A percentile compares a stretch with the other conserved stretches of the same genome.
These are phyloP conservation scores for Solenopsis invicta DNA, from an alignment of 1,140 invertebrate species.

Conservation along the genomic window DNA sequence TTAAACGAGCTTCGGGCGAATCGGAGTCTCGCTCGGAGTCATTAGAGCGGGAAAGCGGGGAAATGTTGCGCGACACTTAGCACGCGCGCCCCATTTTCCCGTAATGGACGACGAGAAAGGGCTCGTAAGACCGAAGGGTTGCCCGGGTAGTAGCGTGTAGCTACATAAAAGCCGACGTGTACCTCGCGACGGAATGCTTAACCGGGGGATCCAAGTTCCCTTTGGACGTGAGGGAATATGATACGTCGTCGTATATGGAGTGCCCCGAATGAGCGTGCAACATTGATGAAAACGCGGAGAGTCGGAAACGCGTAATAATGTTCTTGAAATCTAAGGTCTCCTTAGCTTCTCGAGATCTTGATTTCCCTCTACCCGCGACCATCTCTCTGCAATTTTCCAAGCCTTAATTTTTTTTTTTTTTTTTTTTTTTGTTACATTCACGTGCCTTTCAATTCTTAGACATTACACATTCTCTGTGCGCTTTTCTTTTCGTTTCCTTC, in stretches of 20 bases:
- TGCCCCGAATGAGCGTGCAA: constrained; percentile 17
- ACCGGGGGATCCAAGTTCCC: constrained; percentile 49
- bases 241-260: constrained; percentile 22
- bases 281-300: constrained; percentile 39
- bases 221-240: constrained; percentile 56
- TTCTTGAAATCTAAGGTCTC: constrained; percentile 16
- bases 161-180: constrained; percentile 65
- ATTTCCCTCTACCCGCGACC: not conserved
- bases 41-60: constrained; percentile 59
- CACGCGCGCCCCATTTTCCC: constrained; percentile 71
- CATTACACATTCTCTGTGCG: not conserved
- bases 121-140: constrained; percentile 66
- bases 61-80: constrained; percentile 65
- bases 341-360: not conserved
- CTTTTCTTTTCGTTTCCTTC: not conserved
- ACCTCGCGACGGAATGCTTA: constrained; percentile 57
- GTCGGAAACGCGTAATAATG: constrained; percentile 28
- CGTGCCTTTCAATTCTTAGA: not conserved
- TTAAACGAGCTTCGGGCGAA: constrained; percentile 45
- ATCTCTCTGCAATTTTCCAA: not conserved
- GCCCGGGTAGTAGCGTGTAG: constrained; percentile 40
- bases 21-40: constrained; percentile 43
- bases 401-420: not conserved
- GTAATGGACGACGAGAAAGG: constrained; percentile 56
- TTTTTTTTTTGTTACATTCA: not conserved